Evolutionary conservation across 2,113 vertebrate species (phyloP).

Genomic region (Azemiops feae): DNA sequence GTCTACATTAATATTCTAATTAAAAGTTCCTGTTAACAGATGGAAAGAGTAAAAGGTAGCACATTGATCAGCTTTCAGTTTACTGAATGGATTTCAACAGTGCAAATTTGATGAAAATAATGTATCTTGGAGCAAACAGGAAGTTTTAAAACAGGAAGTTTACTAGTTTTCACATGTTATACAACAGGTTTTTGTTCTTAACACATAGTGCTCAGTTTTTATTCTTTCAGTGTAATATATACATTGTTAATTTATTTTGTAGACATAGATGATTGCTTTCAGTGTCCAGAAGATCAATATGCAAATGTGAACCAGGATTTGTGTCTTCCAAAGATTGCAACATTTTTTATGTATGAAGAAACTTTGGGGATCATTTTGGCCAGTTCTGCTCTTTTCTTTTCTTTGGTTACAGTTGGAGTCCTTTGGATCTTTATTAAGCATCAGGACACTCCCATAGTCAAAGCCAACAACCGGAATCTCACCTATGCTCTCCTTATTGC

Average conservation of each 20-base stretch:
- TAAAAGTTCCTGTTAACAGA: not conserved
- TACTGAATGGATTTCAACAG: not conserved
- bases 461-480: not conserved
- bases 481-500: too few relatives aligned
- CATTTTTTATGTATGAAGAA: not conserved
- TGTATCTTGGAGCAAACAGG: not conserved
- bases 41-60: not conserved
- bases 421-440: not conserved
- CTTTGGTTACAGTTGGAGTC: not conserved
- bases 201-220: not conserved
- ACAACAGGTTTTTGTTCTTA: not conserved
- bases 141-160: too few relatives aligned
- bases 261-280: not conserved
- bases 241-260: not conserved
- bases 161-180: too few relatives aligned
- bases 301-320: not conserved
- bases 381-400: not conserved
- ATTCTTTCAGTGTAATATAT: too few relatives aligned
- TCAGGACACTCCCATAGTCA: not conserved
- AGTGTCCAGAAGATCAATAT: not conserved
- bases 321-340: not conserved
- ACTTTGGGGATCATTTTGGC: not conserved
- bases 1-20: not conserved
- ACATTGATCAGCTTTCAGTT: not conserved
- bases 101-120: not conserved